Conservation (phyloP, 2,888 invertebrate genomes). For the Cantharis flavilabris region DNA sequence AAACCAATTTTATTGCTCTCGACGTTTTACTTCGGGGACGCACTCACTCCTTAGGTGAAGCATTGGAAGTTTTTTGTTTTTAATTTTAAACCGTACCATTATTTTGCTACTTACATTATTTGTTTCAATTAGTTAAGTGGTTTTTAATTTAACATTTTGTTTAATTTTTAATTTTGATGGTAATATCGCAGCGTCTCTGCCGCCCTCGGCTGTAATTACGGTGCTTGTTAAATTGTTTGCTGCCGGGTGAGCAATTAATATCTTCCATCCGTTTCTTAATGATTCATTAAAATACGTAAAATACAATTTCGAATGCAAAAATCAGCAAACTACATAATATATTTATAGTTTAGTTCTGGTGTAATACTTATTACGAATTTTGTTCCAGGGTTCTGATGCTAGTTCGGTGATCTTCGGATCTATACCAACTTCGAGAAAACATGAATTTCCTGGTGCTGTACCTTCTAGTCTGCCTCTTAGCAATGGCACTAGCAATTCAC, state of each 20-base stretch:
- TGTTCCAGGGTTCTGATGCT: constrained; percentile 73
- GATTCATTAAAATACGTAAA: constrained; percentile 46
- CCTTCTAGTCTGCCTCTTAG: constrained; percentile 63
- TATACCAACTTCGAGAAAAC: constrained; percentile 70
- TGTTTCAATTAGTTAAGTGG: background rate
- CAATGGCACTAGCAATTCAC: constrained; percentile 67
- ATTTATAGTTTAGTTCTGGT: too few relatives aligned
- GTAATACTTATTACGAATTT: constrained; percentile 28
- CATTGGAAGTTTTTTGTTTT: background rate
- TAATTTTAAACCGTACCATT: background rate
- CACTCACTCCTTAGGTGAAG: background rate
- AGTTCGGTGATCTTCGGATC: constrained; percentile 62
- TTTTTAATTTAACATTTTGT: constrained; percentile 12
- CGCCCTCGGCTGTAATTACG: constrained; percentile 33
- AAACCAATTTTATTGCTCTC: background rate
- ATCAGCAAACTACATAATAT: constrained; percentile 3
- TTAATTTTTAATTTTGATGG: constrained; percentile 24
- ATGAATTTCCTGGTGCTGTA: constrained; percentile 63
- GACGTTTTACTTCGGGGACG: background rate
- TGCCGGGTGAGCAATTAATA: constrained; percentile 36
- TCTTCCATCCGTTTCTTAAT: constrained; percentile 45
- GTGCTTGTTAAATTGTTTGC: constrained; percentile 36
- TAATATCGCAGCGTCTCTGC: constrained; percentile 19
- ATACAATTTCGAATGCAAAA: constrained; percentile 20
- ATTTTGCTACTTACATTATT: background rate